Base-by-base conservation (phyloP, 2,797 vertebrate species). In the Diplodus sargus region DNA sequence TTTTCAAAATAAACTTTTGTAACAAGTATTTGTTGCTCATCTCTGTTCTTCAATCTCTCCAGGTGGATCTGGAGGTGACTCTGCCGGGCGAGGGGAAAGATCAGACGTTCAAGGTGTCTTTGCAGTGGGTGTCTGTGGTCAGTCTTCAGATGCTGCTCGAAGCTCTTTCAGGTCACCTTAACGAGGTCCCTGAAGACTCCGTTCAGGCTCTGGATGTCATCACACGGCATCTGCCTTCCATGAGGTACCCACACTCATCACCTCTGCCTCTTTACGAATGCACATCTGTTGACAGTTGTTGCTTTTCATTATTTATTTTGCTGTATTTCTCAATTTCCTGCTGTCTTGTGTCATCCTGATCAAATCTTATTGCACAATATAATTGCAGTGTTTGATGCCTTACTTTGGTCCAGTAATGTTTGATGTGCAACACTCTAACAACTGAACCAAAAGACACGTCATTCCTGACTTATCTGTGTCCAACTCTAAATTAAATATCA, bases 11-110 rank as follows among this genome's bases (percentile, higher is more conserved):
- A n/a, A 2, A 1, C 52, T 78, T 62, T 63, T 9, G 17, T 45
- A 28, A 34, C n/a, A 18, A 48, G 12, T 43, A 14, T 84, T 74
- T 70, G 34, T 70, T 25, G 30, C 39, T 39, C 6, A 17, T 75
- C 20, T 39, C 3, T 56, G 45, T 43, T 84, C 70, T 57, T 52
- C 28, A 65, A 49, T 62, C 30, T 15, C 60, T 17, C 0, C n/a
- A 99, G 98, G 97, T 99, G 94, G 98, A 99, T 79, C 96, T 99
- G 95, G 98, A 99, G 93, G 98, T 99, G 91, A 99, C 98, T 0
- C 95, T 99, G 80, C 98, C 98, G 20, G 98, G 98, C 3, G 98
- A 99, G 89, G 98, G 98, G 70, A 99, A 99, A 90, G 98, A 99
- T 88, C 98, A 99, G 94, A 99, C 98, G 0, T 99, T 99, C 83